Percentiles rank a stretch among this genome's conserved stretches.
Conservation (phyloP, 2,888 invertebrate genomes). For the Synanthedon vespiformis region DNA sequence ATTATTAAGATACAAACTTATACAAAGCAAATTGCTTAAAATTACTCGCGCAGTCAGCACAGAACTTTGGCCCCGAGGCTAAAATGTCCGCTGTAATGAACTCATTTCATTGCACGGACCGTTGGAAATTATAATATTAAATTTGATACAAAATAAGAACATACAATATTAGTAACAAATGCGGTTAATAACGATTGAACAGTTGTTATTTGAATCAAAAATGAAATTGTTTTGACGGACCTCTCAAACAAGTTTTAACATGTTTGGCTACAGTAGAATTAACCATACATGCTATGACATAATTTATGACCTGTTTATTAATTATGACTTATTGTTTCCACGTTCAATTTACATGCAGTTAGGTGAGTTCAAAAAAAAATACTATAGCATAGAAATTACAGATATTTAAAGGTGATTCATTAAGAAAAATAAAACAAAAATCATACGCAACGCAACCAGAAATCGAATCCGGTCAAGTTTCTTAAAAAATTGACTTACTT, state of each 20-base stretch:
- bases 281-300: too few species aligned
- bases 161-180: neutral
- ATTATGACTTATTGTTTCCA: too few species aligned
- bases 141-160: neutral
- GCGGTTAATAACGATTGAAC: neutral
- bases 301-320: too few species aligned
- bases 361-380: too few species aligned
- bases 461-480: too few species aligned
- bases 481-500: too few species aligned
- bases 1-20: conserved; percentile 23
- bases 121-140: neutral
- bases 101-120: conserved; percentile 36
- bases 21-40: conserved; percentile 26
- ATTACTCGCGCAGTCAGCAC: conserved; percentile 38
- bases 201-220: neutral
- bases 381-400: too few species aligned
- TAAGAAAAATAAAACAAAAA: too few species aligned
- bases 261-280: neutral
- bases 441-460: too few species aligned
- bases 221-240: neutral
- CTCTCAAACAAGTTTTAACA: neutral
- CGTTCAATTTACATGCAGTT: too few species aligned
- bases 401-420: too few species aligned
- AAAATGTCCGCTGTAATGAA: conserved; percentile 29
- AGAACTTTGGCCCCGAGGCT: conserved; percentile 25